phyloP scores from a whole-genome alignment of 2,113 vertebrate genomes.

The Sakesphorus luctuosus region DNA sequence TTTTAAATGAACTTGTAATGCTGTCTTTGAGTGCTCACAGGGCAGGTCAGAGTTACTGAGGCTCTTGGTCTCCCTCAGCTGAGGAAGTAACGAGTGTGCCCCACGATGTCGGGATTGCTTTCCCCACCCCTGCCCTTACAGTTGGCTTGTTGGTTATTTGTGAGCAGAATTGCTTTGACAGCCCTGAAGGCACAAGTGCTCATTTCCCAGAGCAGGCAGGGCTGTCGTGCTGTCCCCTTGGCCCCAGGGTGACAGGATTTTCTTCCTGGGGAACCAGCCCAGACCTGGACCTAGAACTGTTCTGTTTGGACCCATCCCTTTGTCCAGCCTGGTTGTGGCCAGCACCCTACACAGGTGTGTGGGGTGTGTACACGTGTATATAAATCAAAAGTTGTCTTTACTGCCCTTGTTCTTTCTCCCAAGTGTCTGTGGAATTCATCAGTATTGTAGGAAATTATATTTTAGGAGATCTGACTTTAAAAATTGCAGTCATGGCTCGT shows the following conservation, averaged over 20 bases:
- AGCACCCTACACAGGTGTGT: background rate
- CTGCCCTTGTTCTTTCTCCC: background rate
- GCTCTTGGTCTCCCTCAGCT: background rate
- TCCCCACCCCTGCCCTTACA: background rate
- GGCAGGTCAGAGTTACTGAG: background rate
- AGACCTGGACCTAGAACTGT: background rate
- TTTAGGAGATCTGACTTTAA: background rate
- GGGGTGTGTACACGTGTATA: too few relatives aligned
- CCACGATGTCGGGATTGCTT: background rate
- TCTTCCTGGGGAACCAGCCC: background rate
- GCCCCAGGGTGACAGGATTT: background rate
- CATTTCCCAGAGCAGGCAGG: background rate
- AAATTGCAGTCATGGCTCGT: background rate
- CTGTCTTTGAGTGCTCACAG: background rate
- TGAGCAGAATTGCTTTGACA: background rate
- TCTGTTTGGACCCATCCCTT: accelerated
- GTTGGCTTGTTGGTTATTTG: background rate
- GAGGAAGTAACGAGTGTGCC: background rate
- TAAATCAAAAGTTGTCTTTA: background rate
- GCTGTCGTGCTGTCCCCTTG: accelerated
- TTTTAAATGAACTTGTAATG: background rate
- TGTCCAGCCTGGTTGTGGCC: background rate
- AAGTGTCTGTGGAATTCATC: background rate
- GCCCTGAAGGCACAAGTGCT: background rate
- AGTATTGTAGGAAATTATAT: background rate